phyloP scores from a whole-genome alignment of 2,797 vertebrate species.

The Philypnodon macrostomus region DNA sequence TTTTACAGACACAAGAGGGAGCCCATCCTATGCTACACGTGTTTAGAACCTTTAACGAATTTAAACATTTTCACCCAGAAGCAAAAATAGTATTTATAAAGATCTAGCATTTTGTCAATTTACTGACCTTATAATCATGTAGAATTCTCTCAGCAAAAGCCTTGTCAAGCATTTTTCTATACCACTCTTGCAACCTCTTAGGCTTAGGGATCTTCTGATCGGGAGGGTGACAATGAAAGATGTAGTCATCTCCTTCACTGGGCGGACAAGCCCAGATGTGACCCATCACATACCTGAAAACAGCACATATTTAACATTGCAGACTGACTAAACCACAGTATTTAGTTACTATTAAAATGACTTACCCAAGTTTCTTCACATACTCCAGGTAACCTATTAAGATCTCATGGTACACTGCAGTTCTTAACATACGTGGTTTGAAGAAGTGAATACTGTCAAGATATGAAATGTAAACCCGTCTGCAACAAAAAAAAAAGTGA shows the following conservation, averaged over 20 bases:
- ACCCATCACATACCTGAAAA: constrained; percentile 88
- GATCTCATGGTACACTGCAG: constrained; percentile 98
- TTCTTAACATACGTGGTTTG: constrained; percentile 90
- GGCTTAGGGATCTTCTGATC: constrained; percentile 99
- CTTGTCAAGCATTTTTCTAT: constrained; percentile 99
- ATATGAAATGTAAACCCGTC: constrained; percentile 98
- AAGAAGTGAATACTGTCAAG: constrained; percentile 99
- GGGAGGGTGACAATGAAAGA: constrained; percentile 96
- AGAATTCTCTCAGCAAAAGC: constrained; percentile 96
- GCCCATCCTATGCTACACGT: neutral
- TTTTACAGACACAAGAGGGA: constrained; percentile 20
- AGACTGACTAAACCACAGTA: neutral
- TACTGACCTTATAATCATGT: constrained; percentile 93
- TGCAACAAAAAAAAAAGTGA: constrained; percentile 45
- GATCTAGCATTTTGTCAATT: neutral
- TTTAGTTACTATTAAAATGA: neutral
- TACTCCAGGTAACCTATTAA: constrained; percentile 98
- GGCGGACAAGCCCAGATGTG: constrained; percentile 99
- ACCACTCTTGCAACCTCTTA: constrained; percentile 97
- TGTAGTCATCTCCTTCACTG: constrained; percentile 98
- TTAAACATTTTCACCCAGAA: neutral
- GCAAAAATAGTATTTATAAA: neutral
- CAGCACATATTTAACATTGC: constrained; percentile 1
- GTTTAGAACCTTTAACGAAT: no score
- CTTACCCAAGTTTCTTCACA: constrained; percentile 97